A percentile compares a stretch with the other conserved stretches of the same genome.
Evolutionary conservation across 2,113 vertebrate species (phyloP).

Genomic region (Tychaedon coryphoeus): DNA sequence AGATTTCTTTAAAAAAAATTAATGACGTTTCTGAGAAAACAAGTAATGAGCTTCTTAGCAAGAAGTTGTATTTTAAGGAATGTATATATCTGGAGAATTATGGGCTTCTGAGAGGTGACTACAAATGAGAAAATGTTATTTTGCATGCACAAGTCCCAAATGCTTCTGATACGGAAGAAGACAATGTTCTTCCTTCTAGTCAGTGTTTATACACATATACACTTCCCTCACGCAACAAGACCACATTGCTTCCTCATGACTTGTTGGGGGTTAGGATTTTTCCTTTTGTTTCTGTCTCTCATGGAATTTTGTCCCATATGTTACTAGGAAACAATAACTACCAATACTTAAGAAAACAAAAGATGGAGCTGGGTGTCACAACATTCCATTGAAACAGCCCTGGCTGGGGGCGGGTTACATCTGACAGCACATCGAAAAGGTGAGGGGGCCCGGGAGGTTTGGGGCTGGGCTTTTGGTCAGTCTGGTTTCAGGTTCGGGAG

Average conservation of each 20-base stretch:
- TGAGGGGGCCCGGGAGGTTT: neutral
- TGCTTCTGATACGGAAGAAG: neutral
- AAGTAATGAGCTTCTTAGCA: neutral
- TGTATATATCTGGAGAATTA: neutral
- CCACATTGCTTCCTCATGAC: neutral
- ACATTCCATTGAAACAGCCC: neutral
- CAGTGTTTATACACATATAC: neutral
- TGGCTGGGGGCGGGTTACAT: neutral
- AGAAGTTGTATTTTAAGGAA: neutral
- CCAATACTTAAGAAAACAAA: neutral
- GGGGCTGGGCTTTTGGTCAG: neutral
- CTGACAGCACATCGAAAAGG: neutral
- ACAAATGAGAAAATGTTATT: neutral
- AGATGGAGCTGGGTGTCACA: too few species aligned
- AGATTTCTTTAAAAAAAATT: neutral
- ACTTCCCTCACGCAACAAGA: neutral
- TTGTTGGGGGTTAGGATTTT: neutral
- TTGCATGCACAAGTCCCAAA: neutral
- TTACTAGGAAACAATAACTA: neutral
- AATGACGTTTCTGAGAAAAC: neutral
- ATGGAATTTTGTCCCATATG: neutral
- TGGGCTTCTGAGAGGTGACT: neutral
- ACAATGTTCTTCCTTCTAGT: neutral
- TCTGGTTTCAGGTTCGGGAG: fast-evolving
- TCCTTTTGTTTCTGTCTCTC: neutral